Evolutionary conservation across 35 echinoderm and acorn worm genomes (phyloP).

Genomic region (Anneissia japonica): DNA sequence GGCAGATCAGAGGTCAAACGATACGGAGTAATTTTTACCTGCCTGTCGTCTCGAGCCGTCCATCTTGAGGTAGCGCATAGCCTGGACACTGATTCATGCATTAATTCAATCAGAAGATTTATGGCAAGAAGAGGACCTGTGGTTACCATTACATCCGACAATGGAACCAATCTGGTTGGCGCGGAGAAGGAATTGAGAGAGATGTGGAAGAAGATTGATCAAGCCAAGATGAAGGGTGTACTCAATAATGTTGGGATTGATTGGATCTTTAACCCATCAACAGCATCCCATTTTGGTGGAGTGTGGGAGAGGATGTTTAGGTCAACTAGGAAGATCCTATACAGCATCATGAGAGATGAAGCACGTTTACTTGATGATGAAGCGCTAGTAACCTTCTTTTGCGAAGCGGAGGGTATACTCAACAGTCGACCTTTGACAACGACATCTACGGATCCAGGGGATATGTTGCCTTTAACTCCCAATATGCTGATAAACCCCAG

Average conservation of each 20-base stretch:
- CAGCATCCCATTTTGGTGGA: background rate
- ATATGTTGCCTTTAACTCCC: background rate
- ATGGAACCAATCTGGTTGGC: background rate
- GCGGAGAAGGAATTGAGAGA: background rate
- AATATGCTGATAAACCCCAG: background rate
- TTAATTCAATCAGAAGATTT: background rate
- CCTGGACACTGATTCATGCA: background rate
- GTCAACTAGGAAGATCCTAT: background rate
- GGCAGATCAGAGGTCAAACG: background rate
- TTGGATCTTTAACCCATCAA: background rate
- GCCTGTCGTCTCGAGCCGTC: background rate
- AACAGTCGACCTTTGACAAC: constrained; percentile 15
- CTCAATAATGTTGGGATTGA: background rate
- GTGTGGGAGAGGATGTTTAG: background rate
- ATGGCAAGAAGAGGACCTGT: background rate
- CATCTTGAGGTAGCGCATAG: background rate
- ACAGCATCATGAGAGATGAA: background rate
- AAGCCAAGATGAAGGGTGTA: background rate
- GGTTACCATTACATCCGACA: background rate
- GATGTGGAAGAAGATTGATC: background rate
- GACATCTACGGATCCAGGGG: constrained; percentile 17
- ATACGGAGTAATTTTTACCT: background rate
- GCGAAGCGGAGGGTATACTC: constrained; percentile 22
- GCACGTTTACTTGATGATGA: constrained; percentile 22
- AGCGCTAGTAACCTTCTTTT: constrained; percentile 18